Conservation (phyloP, 2,113 vertebrate genomes). For the Carassius gibelio region DNA sequence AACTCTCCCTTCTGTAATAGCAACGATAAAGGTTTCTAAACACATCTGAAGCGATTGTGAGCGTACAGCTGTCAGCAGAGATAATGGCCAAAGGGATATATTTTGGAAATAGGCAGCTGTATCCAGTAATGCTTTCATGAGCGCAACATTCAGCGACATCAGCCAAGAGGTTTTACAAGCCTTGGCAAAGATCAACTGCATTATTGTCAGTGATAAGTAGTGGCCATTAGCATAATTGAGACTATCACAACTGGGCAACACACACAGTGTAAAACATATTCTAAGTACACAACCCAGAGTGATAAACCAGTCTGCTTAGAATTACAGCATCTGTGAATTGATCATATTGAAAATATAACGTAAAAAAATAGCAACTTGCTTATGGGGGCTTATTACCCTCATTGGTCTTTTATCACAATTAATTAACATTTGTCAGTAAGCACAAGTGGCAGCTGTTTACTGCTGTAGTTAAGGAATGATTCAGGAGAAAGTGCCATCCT, state of each 20-base stretch:
- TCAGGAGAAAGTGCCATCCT: not conserved
- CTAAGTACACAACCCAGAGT: not conserved
- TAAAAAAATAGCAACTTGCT: not conserved
- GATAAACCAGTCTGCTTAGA: not conserved
- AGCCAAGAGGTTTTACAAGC: slow-evolving; percentile 25
- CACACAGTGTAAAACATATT: not conserved
- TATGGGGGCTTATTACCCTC: not conserved
- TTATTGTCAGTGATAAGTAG: slow-evolving; percentile 25
- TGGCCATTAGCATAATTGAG: not conserved
- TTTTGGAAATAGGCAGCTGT: not conserved
- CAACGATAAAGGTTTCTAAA: slow-evolving; percentile 20
- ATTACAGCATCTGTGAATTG: not conserved
- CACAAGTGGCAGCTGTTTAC: not conserved
- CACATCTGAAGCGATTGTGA: slow-evolving; percentile 2
- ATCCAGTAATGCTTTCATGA: not conserved
- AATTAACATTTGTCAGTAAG: too few relatives aligned
- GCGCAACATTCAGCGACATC: not conserved
- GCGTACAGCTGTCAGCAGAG: not conserved
- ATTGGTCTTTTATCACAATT: not conserved
- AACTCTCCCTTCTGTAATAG: not conserved
- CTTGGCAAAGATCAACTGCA: slow-evolving; percentile 23
- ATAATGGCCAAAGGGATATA: slow-evolving; percentile 22
- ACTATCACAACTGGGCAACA: not conserved
- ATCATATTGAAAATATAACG: not conserved
- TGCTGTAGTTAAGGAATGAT: not conserved